phyloP scores from a whole-genome alignment of 2,113 vertebrate species.

The Copsychus sechellarum region DNA sequence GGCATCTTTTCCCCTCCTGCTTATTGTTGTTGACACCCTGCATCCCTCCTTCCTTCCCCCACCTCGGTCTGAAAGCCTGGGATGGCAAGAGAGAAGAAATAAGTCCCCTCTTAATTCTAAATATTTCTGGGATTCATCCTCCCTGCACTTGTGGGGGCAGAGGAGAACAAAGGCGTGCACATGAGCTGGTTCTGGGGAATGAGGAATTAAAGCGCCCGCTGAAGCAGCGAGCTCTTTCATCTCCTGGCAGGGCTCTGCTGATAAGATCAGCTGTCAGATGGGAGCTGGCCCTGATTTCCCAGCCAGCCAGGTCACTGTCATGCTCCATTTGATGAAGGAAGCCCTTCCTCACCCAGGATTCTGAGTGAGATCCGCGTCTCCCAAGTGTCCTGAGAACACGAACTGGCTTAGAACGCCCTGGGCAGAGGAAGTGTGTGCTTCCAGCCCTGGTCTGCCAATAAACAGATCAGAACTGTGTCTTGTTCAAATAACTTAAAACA shows the following conservation, averaged over 20 bases:
- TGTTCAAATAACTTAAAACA: not conserved
- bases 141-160: not conserved
- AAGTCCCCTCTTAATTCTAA: not conserved
- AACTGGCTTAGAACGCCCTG: not conserved
- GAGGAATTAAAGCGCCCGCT: constrained; percentile 19
- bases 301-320: not conserved
- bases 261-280: not conserved
- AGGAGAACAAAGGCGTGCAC: not conserved
- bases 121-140: not conserved
- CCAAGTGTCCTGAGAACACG: rapidly evolving
- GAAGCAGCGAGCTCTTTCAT: not conserved
- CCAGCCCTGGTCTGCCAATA: not conserved
- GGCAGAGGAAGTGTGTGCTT: not conserved
- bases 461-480: not conserved
- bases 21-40: constrained; percentile 42
- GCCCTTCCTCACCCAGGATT: not conserved
- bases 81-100: not conserved
- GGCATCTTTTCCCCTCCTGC: constrained; percentile 25
- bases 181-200: not conserved
- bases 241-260: not conserved
- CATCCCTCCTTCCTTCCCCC: not conserved
- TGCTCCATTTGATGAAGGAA: not conserved
- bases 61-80: not conserved
- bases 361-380: not conserved
- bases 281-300: not conserved